Conservation (phyloP, 2,113 vertebrate genomes). For the Carollia perspicillata region DNA sequence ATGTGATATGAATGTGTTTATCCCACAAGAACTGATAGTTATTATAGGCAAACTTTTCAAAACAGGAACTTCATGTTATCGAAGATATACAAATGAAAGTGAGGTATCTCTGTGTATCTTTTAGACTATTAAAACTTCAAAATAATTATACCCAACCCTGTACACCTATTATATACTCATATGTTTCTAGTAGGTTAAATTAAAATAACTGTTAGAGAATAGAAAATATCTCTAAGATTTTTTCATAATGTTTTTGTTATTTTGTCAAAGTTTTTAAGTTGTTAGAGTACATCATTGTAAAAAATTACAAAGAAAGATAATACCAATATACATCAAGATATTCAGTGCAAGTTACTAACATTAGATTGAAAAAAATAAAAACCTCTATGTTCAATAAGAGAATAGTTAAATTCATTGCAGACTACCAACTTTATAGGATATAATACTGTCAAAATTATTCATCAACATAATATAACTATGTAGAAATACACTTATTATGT, state of each 20-base stretch:
- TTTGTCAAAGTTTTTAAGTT: neutral
- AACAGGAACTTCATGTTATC: neutral
- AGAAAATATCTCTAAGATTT: neutral
- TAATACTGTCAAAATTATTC: neutral
- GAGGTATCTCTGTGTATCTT: neutral
- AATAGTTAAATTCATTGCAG: neutral
- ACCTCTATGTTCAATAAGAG: neutral
- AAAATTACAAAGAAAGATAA: neutral
- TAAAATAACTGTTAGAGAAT: neutral
- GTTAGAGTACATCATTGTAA: neutral
- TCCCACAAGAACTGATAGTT: neutral
- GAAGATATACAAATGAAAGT: neutral
- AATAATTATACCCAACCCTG: neutral
- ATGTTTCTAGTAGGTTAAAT: neutral
- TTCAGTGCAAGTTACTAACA: neutral
- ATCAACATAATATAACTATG: neutral
- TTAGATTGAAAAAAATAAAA: constrained; percentile 27
- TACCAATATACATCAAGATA: neutral
- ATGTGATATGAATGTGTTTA: neutral
- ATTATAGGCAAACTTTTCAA: neutral
- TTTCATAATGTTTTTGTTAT: neutral
- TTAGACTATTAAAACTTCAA: neutral
- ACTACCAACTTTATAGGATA: neutral
- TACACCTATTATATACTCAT: neutral
- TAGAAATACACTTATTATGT: neutral